Conservation (phyloP, 2,113 vertebrate genomes). For the Perca flavescens region DNA sequence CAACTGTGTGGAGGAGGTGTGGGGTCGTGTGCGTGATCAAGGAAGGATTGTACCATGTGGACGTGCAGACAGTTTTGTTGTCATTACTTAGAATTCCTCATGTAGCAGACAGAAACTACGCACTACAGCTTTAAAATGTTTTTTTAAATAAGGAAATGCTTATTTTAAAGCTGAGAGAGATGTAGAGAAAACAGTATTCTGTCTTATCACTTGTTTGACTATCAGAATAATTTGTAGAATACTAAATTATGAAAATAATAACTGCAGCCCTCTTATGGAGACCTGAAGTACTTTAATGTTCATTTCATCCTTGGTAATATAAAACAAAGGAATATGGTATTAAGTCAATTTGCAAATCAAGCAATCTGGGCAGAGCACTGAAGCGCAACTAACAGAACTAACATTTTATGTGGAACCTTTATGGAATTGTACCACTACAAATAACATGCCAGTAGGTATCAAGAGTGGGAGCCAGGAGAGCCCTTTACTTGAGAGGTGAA, state of each 20-base stretch:
- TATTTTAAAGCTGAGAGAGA: neutral
- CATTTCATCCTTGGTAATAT: conserved; percentile 15
- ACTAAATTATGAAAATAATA: neutral
- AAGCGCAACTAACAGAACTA: conserved; percentile 50
- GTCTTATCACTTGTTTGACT: neutral
- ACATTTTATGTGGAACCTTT: conserved; percentile 59
- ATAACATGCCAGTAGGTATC: conserved; percentile 63
- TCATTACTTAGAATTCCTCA: too few species aligned
- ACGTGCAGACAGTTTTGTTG: too few species aligned
- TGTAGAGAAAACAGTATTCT: too few species aligned
- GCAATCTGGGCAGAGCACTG: conserved; percentile 25
- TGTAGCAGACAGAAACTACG: too few species aligned
- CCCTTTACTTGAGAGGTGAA: conserved; percentile 75
- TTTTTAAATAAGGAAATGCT: neutral
- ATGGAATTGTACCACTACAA: conserved; percentile 55
- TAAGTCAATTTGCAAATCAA: conserved; percentile 35
- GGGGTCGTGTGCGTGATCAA: too few species aligned
- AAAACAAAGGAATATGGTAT: conserved; percentile 18
- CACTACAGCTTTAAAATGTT: neutral
- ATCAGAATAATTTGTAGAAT: neutral
- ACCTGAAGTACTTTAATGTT: conserved; percentile 16
- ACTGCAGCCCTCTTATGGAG: neutral
- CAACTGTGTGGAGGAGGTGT: too few species aligned
- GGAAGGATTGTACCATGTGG: too few species aligned
- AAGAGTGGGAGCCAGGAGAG: conserved; percentile 73